Evolutionary conservation across 2,113 vertebrate genomes (phyloP), one percentile per base, ranked within the genome.

Genomic region (Ranitomeya imitator): DNA sequence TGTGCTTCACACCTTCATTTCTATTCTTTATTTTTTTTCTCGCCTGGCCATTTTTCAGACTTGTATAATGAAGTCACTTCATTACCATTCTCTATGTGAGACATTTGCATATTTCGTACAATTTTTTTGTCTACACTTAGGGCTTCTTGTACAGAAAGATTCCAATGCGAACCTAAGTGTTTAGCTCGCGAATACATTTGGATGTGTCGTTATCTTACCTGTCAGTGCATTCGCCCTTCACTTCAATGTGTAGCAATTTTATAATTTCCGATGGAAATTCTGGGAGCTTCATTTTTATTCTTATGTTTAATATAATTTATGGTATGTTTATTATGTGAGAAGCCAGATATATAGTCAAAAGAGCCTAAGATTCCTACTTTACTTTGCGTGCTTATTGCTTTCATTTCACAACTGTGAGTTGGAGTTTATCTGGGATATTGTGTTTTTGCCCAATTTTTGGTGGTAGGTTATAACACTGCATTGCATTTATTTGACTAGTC

Each of bases 21-120:
- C 60, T 31, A 37, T 74, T 74, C 37, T 37, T 37, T 73, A 16
- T 79, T 31, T 69, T 69, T 83, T 37, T 19, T n/a, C 79, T 81
- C 11, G 11, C 12, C 79, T 81, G 79, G 26, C 0, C 37, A 61
- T 61, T 31, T 63, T 63, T 81, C 57, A 61, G 63, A 55, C 82
- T 54, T 84, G 51, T 69, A 84, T 84, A 71, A 84, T 71, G 21
- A 84, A 84, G 82, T 10, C 65, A 84, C 45, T 57, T 84, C 51
- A 84, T 84, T 84, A 84, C 51, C 82, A 84, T 84, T 71, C n/a
- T 71, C 21, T 84, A 63, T 69, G 69, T 14, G 60, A 84, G 82
- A 65, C 15, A 67, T 84, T 55, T 84, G 65, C 82, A 84, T 84
- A 84, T 84, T 69, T 71, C 45, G 7, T 65, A 84, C 63, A 15